Base-by-base conservation (phyloP, 35 echinoderm and acorn worm species). In the Ptychodera flava region DNA sequence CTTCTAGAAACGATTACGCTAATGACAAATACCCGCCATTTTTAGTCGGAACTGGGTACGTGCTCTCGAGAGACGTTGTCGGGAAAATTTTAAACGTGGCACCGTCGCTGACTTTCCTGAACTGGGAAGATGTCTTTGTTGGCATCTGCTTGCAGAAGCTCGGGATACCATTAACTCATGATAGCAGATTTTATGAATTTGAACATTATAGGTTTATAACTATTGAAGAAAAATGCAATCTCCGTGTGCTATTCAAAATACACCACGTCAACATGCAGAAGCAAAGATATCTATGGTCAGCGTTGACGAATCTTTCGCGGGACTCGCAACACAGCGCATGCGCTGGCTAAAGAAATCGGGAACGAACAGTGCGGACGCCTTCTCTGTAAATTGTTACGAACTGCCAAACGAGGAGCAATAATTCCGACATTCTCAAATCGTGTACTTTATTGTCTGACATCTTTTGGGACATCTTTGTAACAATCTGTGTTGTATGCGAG, bases 81-180 rank as follows among this genome's bases (percentile, higher is more conserved):
- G 28, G 15, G 34, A 81, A 32, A 78, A 35, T 91, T 16, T 87
- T 82, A 12, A 33, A 77, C 33, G 31, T 31, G 2, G 78, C 90
- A 34, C 30, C 35, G 28, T 36, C 34, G 35, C 28, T 88, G 1
- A 85, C 78, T 10, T 86, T 82, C n/a, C 79, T 91, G 32, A 85
- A 84, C 1, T 91, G 85, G 86, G 90, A 91, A 33, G 90, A 91
- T 35, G 83, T 91, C 31, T 91, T 76, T 81, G 33, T 91, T 30
- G 83, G 86, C 22, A 64, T 64, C 6, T 64, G 45, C 22, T 64
- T 64, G 22, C 45, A 64, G 6, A 64, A 64, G 22, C 45, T 64
- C 6, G 45, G 45, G 6, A 22, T 64, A 22, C 45, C 6, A 64
- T 64, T 64, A 64, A 64, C 22, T 22, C 6, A 64, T 64, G 45